These are phyloP conservation scores for Pterois miles DNA, from an alignment of 2,797 vertebrate species.

Conservation along the genomic window DNA sequence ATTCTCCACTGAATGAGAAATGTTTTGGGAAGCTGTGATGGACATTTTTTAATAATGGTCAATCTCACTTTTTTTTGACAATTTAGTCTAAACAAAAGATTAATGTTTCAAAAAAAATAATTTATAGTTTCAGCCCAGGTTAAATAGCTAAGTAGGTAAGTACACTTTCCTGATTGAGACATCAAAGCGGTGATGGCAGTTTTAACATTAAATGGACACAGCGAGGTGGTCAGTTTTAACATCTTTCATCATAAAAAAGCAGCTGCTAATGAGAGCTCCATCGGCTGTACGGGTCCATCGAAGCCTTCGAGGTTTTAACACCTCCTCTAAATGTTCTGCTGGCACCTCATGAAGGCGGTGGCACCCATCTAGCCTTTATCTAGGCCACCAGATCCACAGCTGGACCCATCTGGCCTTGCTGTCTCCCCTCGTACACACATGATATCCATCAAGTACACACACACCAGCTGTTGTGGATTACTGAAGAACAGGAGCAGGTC, in stretches of 20 bases:
- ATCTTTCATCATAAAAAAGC: slow-evolving; percentile 13
- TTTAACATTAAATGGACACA: slow-evolving; percentile 19
- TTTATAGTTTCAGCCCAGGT: not conserved
- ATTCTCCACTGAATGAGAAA: not conserved
- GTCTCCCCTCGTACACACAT: slow-evolving; percentile 51
- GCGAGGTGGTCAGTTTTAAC: slow-evolving; percentile 16
- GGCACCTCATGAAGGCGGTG: slow-evolving; percentile 72
- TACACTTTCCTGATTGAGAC: not conserved
- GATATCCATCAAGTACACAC: slow-evolving; percentile 52
- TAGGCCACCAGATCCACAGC: slow-evolving; percentile 81
- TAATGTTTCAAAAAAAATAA: not conserved
- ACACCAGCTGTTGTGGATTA: slow-evolving; percentile 83
- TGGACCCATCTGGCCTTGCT: slow-evolving; percentile 78
- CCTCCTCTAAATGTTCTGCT: slow-evolving; percentile 68
- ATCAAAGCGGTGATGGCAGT: not conserved
- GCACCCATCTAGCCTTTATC: slow-evolving; percentile 76
- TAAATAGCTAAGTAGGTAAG: not conserved
- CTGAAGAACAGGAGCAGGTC: slow-evolving; percentile 59
- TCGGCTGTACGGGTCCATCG: slow-evolving; percentile 6
- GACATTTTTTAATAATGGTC: not conserved
- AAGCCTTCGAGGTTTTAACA: slow-evolving; percentile 63
- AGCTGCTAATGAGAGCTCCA: slow-evolving; percentile 2
- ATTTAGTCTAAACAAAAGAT: not conserved
- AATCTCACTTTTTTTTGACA: not conserved
- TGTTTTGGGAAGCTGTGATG: not conserved